Evolutionary conservation across 2,797 vertebrate species (phyloP), one percentile per base, ranked within the genome.

Genomic region (Peromyscus melanophrys): DNA sequence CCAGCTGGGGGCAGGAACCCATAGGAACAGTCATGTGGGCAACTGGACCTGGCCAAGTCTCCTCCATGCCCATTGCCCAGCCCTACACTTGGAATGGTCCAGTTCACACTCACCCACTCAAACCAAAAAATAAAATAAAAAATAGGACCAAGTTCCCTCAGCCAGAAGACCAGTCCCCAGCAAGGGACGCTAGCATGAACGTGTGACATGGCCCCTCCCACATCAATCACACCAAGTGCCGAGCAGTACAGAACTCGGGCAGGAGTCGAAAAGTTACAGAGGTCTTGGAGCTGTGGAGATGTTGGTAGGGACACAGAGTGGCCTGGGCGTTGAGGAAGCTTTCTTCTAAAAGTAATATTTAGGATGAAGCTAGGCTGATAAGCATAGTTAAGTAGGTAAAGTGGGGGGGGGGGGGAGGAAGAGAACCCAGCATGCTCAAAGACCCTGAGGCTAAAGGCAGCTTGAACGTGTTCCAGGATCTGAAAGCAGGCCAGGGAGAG

Each of bases 401-500:
- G 49, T n/a, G 59, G 40, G 3, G 0, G 27, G 31, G 57, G 13
- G 52, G 52, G 52, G 2, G 49, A 73, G 19, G 49, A 49, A 80
- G 67, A 49, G 55, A 29, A 90, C 73, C 37, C 52, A 88, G 77
- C 25, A n/a, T 0, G 37, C 75, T 73, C 78, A 73, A 96, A 96
- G 92, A 77, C 63, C 92, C 94, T 80, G 61, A 82, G 78, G 89
- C 57, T 86, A 69, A 49, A 95, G 85, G 63, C 76, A 87, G 63
- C 0, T 6, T 59, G 52, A 59, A 59, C 27, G 10, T 17, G 29
- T 40, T 93, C 87, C 73, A 94, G 89, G 40, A 93, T 78, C 59
- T 83, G 78, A 85, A 89, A 89, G 65, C 90, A 92, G 88, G 61
- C 80, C 81, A 75, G 17, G 14, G 69, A 83, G 40, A 63, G 40